These are phyloP conservation scores for Prinia subflava DNA, from an alignment of 2,113 vertebrate genomes.

Conservation along the genomic window DNA sequence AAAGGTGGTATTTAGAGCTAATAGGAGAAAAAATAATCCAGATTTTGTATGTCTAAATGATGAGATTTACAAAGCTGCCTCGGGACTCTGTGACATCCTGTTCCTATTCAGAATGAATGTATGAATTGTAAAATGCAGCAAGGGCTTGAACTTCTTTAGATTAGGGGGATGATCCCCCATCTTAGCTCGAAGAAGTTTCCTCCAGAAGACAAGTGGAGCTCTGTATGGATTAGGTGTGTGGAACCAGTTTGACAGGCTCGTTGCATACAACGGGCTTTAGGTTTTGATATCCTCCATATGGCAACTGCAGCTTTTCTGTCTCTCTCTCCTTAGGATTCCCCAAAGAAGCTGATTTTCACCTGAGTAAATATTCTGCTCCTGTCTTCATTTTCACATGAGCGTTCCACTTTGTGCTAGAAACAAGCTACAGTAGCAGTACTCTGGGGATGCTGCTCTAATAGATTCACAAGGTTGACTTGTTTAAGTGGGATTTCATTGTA, in stretches of 20 bases:
- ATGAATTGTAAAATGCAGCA: not conserved
- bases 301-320: not conserved
- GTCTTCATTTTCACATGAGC: not conserved
- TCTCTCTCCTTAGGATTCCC: not conserved
- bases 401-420: not conserved
- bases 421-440: conserved; percentile 1
- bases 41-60: not conserved
- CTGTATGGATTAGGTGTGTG: not conserved
- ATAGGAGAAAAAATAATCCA: conserved; percentile 28
- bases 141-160: conserved; percentile 25
- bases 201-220: not conserved
- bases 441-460: conserved; percentile 47
- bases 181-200: not conserved
- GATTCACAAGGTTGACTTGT: conserved; percentile 65
- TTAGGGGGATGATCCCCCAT: conserved; percentile 4
- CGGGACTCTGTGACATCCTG: not conserved
- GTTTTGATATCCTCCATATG: not conserved
- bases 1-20: conserved; percentile 3
- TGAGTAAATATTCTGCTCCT: conserved; percentile 43
- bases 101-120: not conserved
- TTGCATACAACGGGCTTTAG: not conserved
- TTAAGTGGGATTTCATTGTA: conserved; percentile 68
- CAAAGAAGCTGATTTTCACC: conserved; percentile 10
- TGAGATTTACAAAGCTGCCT: conserved; percentile 5
- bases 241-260: not conserved